Conservation (phyloP, 1,140 invertebrate species). For the Ips nitidus region DNA sequence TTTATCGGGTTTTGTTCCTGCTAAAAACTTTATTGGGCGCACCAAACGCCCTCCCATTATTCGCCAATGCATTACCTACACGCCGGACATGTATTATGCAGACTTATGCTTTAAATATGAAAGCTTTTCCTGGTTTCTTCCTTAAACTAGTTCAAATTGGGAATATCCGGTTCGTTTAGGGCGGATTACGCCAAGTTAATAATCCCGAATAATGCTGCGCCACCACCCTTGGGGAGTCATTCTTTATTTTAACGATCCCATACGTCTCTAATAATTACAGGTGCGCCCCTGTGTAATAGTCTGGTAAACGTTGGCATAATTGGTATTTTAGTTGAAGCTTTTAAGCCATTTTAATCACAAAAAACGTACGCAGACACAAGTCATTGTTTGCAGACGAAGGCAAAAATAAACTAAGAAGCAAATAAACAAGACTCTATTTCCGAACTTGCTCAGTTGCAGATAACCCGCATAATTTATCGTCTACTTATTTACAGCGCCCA, state of each 20-base stretch:
- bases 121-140: constrained; percentile 2
- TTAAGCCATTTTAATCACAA: background rate
- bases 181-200: constrained; percentile 18
- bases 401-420: background rate
- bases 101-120: background rate
- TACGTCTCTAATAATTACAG: constrained; percentile 21
- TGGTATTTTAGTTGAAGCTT: background rate
- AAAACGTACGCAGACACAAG: background rate
- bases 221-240: constrained; percentile 6
- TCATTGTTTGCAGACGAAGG: background rate
- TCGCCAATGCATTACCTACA: background rate
- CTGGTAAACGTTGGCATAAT: constrained; percentile 9
- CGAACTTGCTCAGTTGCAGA: background rate
- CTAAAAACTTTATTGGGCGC: background rate
- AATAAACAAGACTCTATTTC: constrained; percentile 4
- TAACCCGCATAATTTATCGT: background rate
- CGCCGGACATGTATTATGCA: constrained; percentile 1
- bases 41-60: background rate
- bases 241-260: constrained; percentile 23
- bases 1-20: constrained; percentile 4
- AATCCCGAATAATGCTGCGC: constrained; percentile 2
- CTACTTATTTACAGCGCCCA: background rate
- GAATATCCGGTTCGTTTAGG: constrained; percentile 5
- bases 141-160: constrained; percentile 10
- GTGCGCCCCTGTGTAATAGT: background rate